These are phyloP conservation scores for Phymastichus coffea DNA, from an alignment of 1,140 invertebrate species.

Conservation along the genomic window DNA sequence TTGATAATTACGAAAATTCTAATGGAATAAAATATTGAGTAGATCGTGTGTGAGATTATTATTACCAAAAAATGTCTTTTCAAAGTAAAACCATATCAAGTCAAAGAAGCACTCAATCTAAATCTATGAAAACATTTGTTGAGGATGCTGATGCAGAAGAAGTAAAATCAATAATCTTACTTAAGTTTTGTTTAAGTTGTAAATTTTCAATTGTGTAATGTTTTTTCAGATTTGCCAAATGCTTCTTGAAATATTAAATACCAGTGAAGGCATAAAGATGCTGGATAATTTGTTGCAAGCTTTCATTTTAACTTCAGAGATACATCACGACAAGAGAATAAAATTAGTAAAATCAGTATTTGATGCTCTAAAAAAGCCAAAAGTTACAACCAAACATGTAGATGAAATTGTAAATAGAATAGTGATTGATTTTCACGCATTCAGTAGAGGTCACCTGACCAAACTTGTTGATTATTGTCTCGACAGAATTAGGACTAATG, in stretches of 20 bases:
- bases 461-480: constrained; percentile 48
- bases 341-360: constrained; percentile 39
- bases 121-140: constrained; percentile 30
- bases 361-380: constrained; percentile 28
- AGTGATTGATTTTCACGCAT: constrained; percentile 41
- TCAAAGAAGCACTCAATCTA: not conserved
- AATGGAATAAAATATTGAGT: no score
- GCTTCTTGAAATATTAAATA: constrained; percentile 31
- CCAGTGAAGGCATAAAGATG: constrained; percentile 34
- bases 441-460: constrained; percentile 35
- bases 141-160: constrained; percentile 25
- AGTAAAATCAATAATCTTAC: constrained; percentile 11
- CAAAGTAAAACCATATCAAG: constrained; percentile 4
- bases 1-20: no score
- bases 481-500: constrained; percentile 39
- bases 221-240: constrained; percentile 39
- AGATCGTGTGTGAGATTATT: no score
- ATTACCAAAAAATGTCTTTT: constrained; percentile 15
- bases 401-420: constrained; percentile 42
- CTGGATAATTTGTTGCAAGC: constrained; percentile 37
- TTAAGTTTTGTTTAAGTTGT: not conserved
- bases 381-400: constrained; percentile 35
- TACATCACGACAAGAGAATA: constrained; percentile 36
- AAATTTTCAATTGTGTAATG: not conserved
- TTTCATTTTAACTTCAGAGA: constrained; percentile 26